Evolutionary conservation across 2,797 vertebrate species (phyloP).

Genomic region (Meriones psammophilus): DNA sequence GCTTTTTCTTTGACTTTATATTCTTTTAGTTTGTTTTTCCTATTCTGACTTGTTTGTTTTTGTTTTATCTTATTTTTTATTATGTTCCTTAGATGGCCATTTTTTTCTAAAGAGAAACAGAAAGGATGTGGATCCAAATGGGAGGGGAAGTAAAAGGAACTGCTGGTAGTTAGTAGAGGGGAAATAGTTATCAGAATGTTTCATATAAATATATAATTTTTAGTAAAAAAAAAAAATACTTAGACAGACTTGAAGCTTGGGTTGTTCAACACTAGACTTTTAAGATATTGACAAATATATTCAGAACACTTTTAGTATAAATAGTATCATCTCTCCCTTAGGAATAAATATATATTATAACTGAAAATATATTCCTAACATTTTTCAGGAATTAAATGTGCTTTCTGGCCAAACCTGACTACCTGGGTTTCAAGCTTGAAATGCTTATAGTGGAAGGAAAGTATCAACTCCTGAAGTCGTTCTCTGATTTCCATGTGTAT

Average conservation of each 20-base stretch:
- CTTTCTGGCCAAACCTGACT: not conserved
- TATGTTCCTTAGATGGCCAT: not conserved
- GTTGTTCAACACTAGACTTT: not conserved
- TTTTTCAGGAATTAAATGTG: not conserved
- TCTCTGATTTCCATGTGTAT: not conserved
- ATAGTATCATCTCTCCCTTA: not conserved
- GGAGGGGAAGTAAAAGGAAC: not conserved
- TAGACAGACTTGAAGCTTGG: not conserved
- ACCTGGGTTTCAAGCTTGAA: not conserved
- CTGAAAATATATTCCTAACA: not conserved
- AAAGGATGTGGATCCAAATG: not conserved
- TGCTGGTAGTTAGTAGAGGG: not conserved
- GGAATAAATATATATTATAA: not conserved
- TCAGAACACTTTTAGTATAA: not conserved
- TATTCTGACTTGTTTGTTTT: not conserved
- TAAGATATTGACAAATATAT: not conserved
- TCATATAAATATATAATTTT: not conserved
- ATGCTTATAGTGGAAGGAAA: not conserved
- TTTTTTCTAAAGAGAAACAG: not conserved
- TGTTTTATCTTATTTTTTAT: not conserved
- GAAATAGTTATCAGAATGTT: not conserved
- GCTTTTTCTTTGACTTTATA: too few relatives aligned
- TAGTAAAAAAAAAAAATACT: not conserved
- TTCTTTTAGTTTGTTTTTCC: too few relatives aligned
- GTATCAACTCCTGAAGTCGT: not conserved